Percentiles rank a stretch among this genome's conserved stretches.
phyloP scores from a whole-genome alignment of 2,888 invertebrate genomes.

The Cheilosia scutellata region DNA sequence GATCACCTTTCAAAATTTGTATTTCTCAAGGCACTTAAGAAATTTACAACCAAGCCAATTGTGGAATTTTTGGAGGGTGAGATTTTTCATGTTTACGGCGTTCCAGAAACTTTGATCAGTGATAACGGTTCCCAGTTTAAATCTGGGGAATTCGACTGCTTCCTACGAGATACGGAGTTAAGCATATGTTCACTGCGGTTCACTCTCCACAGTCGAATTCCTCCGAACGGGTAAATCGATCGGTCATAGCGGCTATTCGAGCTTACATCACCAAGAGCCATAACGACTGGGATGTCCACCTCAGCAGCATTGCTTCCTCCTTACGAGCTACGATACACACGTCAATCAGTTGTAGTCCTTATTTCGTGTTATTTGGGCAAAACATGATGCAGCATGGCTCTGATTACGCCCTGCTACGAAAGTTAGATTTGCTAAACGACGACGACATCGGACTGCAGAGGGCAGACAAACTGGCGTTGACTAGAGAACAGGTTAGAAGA shows the following conservation, averaged over 20 bases:
- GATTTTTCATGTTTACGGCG: slow-evolving; percentile 2
- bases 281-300: neutral
- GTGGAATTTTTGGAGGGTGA: neutral
- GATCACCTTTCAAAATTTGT: slow-evolving; percentile 13
- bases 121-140: slow-evolving; percentile 24
- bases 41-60: neutral
- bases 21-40: neutral
- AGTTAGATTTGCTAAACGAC: neutral
- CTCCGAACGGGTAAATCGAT: slow-evolving; percentile 1
- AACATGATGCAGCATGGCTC: slow-evolving; percentile 13
- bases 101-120: slow-evolving; percentile 1
- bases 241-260: neutral
- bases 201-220: slow-evolving; percentile 12
- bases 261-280: neutral
- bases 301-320: neutral
- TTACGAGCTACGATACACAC: neutral
- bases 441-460: neutral
- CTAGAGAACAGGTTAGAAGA: neutral
- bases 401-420: neutral
- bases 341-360: slow-evolving; percentile 6
- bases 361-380: slow-evolving; percentile 9
- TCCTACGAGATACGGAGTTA: neutral
- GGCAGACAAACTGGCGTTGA: neutral
- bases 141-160: neutral
- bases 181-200: neutral